phyloP scores from a whole-genome alignment of 2,888 invertebrate species.

The Agrotis puta region DNA sequence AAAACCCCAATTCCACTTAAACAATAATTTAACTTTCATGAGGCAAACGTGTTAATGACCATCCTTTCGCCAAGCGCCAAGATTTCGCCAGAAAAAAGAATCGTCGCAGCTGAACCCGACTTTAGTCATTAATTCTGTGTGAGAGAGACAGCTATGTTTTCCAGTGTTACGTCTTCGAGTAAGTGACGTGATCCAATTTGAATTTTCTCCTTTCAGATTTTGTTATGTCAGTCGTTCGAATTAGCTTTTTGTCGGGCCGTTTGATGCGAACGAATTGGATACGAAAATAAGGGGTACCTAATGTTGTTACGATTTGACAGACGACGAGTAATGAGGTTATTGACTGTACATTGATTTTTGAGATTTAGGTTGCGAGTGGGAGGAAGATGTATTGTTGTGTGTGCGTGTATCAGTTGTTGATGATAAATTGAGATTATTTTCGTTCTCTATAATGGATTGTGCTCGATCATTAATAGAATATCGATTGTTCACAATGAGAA shows the following conservation, averaged over 20 bases:
- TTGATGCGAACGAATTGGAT: constrained; percentile 68
- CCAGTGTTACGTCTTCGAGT: constrained; percentile 66
- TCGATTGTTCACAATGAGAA: not conserved
- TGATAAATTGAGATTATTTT: constrained; percentile 10
- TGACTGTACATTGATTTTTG: constrained; percentile 59
- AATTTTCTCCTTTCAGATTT: constrained; percentile 85
- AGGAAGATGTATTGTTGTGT: constrained; percentile 23
- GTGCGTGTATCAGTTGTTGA: not conserved
- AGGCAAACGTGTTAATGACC: constrained; percentile 63
- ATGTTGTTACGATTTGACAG: constrained; percentile 65
- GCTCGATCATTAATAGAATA: not conserved
- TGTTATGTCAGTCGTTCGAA: constrained; percentile 81
- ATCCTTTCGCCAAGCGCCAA: constrained; percentile 60
- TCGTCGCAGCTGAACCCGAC: constrained; percentile 51
- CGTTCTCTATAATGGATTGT: not conserved
- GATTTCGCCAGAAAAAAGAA: constrained; percentile 50
- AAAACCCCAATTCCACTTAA: constrained; percentile 57
- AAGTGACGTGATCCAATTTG: constrained; percentile 85
- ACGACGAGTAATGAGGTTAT: constrained; percentile 54
- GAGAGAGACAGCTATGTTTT: constrained; percentile 70
- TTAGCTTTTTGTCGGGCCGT: constrained; percentile 73
- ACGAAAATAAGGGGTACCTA: constrained; percentile 63
- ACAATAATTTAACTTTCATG: constrained; percentile 64
- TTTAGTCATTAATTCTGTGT: constrained; percentile 52
- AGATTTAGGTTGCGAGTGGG: constrained; percentile 12